phyloP scores from a whole-genome alignment of 2,888 invertebrate genomes.

The Megastigmus dorsalis region DNA sequence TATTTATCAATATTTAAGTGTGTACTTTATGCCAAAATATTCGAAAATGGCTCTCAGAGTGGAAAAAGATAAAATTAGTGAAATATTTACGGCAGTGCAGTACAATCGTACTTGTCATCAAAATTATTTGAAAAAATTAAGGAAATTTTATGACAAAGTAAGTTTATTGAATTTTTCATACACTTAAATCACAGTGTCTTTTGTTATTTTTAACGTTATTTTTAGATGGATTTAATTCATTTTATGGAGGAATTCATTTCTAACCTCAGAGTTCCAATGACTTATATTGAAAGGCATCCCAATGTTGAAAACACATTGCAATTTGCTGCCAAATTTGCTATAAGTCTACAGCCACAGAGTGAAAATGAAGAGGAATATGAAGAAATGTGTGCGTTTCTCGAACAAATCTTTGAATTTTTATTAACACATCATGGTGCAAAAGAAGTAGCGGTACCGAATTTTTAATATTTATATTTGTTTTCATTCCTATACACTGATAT shows the following conservation, averaged over 20 bases:
- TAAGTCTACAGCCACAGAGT: slow-evolving; percentile 75
- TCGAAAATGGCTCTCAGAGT: slow-evolving; percentile 35
- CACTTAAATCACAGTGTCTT: not conserved
- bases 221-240: slow-evolving; percentile 76
- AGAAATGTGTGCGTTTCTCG: slow-evolving; percentile 76
- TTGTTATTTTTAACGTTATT: slow-evolving; percentile 56
- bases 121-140: slow-evolving; percentile 79
- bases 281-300: slow-evolving; percentile 81
- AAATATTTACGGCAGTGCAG: slow-evolving; percentile 81
- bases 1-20: too few relatives aligned
- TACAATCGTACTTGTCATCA: slow-evolving; percentile 81
- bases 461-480: not conserved
- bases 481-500: not conserved
- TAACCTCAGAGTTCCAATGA: slow-evolving; percentile 80
- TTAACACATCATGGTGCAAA: slow-evolving; percentile 77
- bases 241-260: slow-evolving; percentile 81
- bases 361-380: slow-evolving; percentile 71
- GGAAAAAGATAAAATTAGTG: slow-evolving; percentile 39
- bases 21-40: slow-evolving; percentile 9
- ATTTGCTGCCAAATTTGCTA: slow-evolving; percentile 84
- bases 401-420: slow-evolving; percentile 79
- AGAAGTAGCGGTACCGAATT: slow-evolving; percentile 68
- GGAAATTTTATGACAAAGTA: slow-evolving; percentile 80
- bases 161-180: slow-evolving; percentile 56
- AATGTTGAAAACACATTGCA: slow-evolving; percentile 82